These are phyloP conservation scores for Drosophila hamatofila DNA, from an alignment of 2,888 invertebrate species.

Conservation along the genomic window DNA sequence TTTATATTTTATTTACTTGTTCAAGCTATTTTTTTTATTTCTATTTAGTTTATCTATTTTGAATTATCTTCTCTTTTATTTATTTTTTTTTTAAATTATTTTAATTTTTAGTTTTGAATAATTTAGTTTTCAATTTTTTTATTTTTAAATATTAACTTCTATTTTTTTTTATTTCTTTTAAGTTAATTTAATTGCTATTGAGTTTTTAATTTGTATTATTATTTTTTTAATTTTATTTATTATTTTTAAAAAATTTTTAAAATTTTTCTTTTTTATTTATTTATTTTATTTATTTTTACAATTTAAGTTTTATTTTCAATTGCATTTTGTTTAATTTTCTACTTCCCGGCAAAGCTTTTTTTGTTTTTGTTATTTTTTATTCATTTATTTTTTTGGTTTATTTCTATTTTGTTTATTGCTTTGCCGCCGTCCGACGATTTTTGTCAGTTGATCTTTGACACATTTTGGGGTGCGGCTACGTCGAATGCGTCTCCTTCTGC, in stretches of 20 bases:
- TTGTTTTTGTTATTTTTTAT: constrained; percentile 17
- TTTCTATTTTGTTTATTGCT: constrained; percentile 57
- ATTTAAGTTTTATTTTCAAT: constrained; percentile 71
- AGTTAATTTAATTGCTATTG: no score
- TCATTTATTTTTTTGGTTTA: constrained; percentile 24
- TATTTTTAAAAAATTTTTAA: neutral
- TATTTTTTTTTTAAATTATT: no score
- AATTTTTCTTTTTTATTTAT: neutral
- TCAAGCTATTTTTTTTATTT: no score
- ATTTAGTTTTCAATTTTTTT: no score
- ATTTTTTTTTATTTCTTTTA: no score
- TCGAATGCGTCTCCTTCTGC: constrained; percentile 30
- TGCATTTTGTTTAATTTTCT: constrained; percentile 58
- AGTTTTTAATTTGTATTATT: no score
- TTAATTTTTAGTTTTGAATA: no score
- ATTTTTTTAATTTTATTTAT: neutral
- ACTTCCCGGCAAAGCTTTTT: constrained; percentile 27
- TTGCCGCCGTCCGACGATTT: constrained; percentile 68
- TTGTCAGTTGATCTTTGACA: constrained; percentile 83
- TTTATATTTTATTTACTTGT: no score
- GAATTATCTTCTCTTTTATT: no score
- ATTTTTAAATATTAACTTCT: no score
- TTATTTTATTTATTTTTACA: constrained; percentile 24
- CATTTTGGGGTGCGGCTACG: constrained; percentile 75
- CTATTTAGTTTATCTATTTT: no score